Evolutionary conservation across 2,888 invertebrate species (phyloP), one percentile per base, ranked within the genome.

Genomic region (Coleophora deauratella): DNA sequence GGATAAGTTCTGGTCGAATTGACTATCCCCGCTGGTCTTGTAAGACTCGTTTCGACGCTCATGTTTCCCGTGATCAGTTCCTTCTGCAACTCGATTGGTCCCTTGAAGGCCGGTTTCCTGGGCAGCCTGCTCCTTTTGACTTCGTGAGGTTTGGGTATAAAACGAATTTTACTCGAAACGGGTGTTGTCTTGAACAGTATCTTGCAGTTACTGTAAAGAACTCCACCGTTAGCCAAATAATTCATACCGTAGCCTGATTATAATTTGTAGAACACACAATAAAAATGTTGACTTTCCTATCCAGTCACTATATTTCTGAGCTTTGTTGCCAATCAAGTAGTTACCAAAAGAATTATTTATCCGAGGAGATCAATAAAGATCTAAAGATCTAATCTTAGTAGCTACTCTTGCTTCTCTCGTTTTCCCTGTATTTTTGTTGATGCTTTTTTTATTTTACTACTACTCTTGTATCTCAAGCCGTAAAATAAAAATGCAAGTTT

Each of bases 101-200:
- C 41, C 11, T 38, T 13, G 2, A 51, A 9, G 66, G 57, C 2
- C 44, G 54, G 11, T 35, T 46, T 8, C 35, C 14, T 1, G 36
- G 13, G 1, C 41, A 33, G 51, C 42, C 60, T 64, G 4, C 49
- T 50, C 11, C 45, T 49, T 30, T 56, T 44, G 33, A 44, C 37
- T 30, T 63, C n/a, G 28, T 37, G 21, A 21, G 21, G 21, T 10
- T 13, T 35, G 4, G 35, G 37, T n/a, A 37, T 30, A 8, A 37
- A 54, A 4, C 57, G 56, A 40, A 74, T 66, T 13, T 58, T 55
- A 1, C 50, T 41, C 36, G 60, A 61, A 7, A 66, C 54, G 9
- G 81, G 75, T 0, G 78, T 74, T 7, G 75, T 66, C 50, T 58
- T 77, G 45, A 72, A 80, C 30, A 59, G 35, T 1, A 59, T 64